phyloP scores from a whole-genome alignment of 2,113 vertebrate species.

The Nerophis ophidion region DNA sequence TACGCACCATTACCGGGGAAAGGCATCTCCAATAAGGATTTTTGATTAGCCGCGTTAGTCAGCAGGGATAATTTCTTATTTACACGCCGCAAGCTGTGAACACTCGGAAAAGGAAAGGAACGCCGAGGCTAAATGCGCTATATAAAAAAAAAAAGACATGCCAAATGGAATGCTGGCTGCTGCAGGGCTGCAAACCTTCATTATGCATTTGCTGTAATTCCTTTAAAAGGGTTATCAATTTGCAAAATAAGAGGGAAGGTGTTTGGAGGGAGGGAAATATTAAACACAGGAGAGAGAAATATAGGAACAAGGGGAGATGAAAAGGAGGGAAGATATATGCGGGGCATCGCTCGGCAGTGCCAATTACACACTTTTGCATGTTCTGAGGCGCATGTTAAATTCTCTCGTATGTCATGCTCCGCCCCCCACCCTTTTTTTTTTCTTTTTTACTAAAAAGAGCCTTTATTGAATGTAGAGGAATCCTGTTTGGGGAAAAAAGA shows the following conservation, averaged over 20 bases:
- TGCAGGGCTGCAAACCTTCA: constrained; percentile 68
- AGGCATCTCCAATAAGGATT: constrained; percentile 69
- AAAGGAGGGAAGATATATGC: constrained; percentile 61
- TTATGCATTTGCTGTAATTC: constrained; percentile 78
- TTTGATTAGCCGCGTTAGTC: constrained; percentile 78
- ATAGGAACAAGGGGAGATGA: constrained; percentile 57
- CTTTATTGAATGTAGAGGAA: constrained; percentile 57
- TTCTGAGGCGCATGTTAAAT: constrained; percentile 62
- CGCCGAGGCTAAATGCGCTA: constrained; percentile 68
- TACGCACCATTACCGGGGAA: constrained; percentile 71
- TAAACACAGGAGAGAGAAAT: constrained; percentile 46
- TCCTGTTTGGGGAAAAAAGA: constrained; percentile 14
- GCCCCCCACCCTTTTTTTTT: constrained; percentile 14
- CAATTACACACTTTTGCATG: constrained; percentile 69
- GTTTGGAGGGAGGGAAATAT: constrained; percentile 61
- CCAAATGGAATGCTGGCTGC: constrained; percentile 70
- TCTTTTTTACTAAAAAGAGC: constrained; percentile 42
- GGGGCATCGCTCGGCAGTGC: constrained; percentile 47
- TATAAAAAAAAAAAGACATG: constrained; percentile 65
- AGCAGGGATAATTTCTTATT: constrained; percentile 81
- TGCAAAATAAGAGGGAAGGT: constrained; percentile 67
- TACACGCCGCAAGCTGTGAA: constrained; percentile 74
- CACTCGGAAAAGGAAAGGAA: constrained; percentile 71
- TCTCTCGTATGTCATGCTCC: constrained; percentile 63
- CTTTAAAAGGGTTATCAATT: constrained; percentile 79